These are phyloP conservation scores for Phymatocera aterrima DNA, from an alignment of 2,888 invertebrate genomes.

Conservation along the genomic window DNA sequence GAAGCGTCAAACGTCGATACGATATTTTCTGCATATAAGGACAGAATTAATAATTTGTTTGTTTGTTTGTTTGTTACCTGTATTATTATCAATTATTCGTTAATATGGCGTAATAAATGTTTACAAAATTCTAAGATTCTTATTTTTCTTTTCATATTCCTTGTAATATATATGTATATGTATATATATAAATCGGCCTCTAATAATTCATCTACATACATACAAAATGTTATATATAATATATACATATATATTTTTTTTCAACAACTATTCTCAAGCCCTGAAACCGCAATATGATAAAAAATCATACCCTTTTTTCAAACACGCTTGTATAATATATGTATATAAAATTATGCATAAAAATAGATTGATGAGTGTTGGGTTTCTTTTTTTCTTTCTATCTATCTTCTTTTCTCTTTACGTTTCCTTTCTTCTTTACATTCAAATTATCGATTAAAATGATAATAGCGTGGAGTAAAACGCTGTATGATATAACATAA, in stretches of 20 bases:
- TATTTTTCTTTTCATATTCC: too few species aligned
- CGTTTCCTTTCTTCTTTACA: neutral
- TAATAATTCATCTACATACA: neutral
- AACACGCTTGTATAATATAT: neutral
- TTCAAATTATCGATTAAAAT: too few species aligned
- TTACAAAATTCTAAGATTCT: slow-evolving; percentile 20
- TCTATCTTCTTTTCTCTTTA: neutral
- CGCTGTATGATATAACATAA: too few species aligned
- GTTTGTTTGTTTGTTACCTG: neutral
- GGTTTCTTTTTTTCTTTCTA: neutral
- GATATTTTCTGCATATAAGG: neutral
- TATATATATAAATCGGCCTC: neutral
- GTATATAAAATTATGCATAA: slow-evolving; percentile 22
- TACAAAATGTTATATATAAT: slow-evolving; percentile 29
- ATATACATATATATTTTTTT: slow-evolving; percentile 22
- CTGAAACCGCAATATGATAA: too few species aligned
- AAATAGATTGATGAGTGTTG: slow-evolving; percentile 18
- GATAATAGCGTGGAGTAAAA: too few species aligned
- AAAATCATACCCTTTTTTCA: too few species aligned
- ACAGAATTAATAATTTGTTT: neutral
- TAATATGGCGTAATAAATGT: slow-evolving; percentile 19
- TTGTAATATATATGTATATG: slow-evolving; percentile 3
- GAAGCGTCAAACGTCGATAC: neutral
- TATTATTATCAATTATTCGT: neutral
- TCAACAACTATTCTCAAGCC: slow-evolving; percentile 18